Evolutionary conservation across 2,888 invertebrate species (phyloP), one percentile per base, ranked within the genome.

Genomic region (Pyralis farinalis): DNA sequence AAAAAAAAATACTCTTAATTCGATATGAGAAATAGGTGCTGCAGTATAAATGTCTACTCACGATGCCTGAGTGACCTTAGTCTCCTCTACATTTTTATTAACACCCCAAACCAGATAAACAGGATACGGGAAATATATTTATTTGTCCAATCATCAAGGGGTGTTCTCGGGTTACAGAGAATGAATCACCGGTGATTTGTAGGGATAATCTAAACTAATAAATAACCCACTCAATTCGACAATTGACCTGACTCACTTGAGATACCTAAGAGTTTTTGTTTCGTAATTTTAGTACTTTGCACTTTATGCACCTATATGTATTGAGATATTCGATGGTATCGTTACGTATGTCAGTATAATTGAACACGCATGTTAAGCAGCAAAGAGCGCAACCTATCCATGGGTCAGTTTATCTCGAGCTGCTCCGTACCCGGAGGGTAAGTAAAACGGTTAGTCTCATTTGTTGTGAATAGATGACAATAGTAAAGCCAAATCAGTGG

Each of bases 61-160:
- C 7, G 7, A 27, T 10, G n/a, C 45, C 46, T 44, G 50, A 40
- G 27, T 31, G 22, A 22, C 55, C 77, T 72, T 41, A 41, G 7
- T 35, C 44, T 71, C 76, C 87, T 61, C 82, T 83, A 87, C 86
- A 87, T 87, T 87, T 88, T 87, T 88, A 88, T 88, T 88, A 87
- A 87, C 88, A 86, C 88, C 84, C 82, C 72, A 71, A 71, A 77
- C 73, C 76, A 65, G 88, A 87, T 87, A 86, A 84, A 84, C 87
- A 83, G 85, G 87, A 87, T 85, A 87, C 78, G 76, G 84, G 76
- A 87, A 85, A 86, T 86, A 86, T 86, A 88, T 88, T 87, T 87
- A 88, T 88, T 87, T 82, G 84, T 78, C 83, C 88, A 88, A 87
- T 88, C 88, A 86, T 83, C 86, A 77, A 82, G 81, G 86, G 86